These are phyloP conservation scores for Ctenosaura bakeri DNA, from an alignment of 2,797 vertebrate genomes.

Conservation along the genomic window DNA sequence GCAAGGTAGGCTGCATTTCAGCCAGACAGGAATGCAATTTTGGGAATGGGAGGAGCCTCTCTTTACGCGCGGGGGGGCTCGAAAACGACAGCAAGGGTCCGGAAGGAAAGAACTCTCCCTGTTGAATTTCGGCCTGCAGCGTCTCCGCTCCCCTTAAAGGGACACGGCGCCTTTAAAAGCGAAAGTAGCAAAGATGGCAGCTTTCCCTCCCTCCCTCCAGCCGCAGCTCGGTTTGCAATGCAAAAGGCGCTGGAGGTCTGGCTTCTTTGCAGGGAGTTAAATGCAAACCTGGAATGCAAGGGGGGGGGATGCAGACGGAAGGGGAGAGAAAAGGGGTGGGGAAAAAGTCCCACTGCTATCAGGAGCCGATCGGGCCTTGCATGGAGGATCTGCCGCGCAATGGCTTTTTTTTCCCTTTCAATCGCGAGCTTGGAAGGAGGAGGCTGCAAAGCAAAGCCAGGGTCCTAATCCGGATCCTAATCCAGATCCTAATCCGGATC, in stretches of 20 bases:
- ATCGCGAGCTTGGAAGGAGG: not conserved
- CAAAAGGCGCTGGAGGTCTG: not conserved
- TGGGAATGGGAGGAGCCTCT: too few species aligned
- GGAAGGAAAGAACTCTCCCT: not conserved
- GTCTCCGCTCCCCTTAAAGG: not conserved
- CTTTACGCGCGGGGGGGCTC: too few species aligned
- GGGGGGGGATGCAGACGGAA: not conserved
- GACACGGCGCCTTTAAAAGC: not conserved
- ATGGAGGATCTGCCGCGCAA: not conserved
- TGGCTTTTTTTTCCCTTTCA: not conserved
- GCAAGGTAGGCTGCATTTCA: too few species aligned
- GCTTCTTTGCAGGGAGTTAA: not conserved
- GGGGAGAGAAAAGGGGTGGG: not conserved
- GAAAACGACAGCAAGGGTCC: too few species aligned
- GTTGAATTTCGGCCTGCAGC: not conserved
- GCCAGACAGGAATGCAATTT: too few species aligned
- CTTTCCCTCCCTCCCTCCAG: too few species aligned
- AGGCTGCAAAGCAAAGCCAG: too few species aligned
- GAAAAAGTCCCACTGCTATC: not conserved
- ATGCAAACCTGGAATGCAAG: too few species aligned
- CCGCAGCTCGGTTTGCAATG: not conserved
- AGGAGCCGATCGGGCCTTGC: fast-evolving
- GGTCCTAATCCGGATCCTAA: not conserved
- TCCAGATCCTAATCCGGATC: not conserved
- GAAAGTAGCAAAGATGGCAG: not conserved